These are phyloP conservation scores for Anoncus sp. DNA, from an alignment of 2,888 invertebrate species.

Conservation along the genomic window DNA sequence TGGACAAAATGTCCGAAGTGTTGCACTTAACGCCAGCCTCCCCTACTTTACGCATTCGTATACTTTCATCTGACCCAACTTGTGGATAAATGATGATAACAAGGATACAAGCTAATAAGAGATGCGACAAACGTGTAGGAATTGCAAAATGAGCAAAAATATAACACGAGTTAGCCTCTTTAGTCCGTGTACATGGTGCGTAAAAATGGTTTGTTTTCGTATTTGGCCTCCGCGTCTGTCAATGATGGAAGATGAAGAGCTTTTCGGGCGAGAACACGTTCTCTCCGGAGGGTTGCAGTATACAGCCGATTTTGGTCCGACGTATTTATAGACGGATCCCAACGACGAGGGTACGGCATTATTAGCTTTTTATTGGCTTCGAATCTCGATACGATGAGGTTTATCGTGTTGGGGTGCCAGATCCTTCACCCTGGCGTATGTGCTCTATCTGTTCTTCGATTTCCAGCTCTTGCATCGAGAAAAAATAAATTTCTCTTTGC, in stretches of 20 bases:
- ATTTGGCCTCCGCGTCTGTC: slow-evolving; percentile 4
- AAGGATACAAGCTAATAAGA: too few species aligned
- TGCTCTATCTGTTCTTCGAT: slow-evolving; percentile 15
- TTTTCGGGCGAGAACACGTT: slow-evolving; percentile 19
- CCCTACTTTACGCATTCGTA: too few species aligned
- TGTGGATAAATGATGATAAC: too few species aligned
- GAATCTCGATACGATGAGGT: slow-evolving; percentile 50
- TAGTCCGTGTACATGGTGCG: neutral
- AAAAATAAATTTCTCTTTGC: slow-evolving; percentile 14
- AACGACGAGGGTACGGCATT: slow-evolving; percentile 58
- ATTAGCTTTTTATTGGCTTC: slow-evolving; percentile 62
- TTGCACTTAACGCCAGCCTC: too few species aligned
- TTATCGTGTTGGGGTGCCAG: slow-evolving; percentile 34
- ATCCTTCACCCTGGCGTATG: neutral
- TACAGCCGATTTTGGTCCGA: slow-evolving; percentile 21
- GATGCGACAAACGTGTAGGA: neutral
- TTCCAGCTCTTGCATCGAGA: slow-evolving; percentile 13
- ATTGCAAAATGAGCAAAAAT: neutral
- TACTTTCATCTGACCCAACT: too few species aligned
- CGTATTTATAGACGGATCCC: slow-evolving; percentile 55
- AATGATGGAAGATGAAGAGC: slow-evolving; percentile 8
- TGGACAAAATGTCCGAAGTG: too few species aligned
- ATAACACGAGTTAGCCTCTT: neutral
- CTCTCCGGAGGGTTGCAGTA: slow-evolving; percentile 4
- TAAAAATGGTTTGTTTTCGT: slow-evolving; percentile 6